These are phyloP conservation scores for Drosophila nr. perissopoda DNA, from an alignment of 2,888 invertebrate species.

Conservation along the genomic window DNA sequence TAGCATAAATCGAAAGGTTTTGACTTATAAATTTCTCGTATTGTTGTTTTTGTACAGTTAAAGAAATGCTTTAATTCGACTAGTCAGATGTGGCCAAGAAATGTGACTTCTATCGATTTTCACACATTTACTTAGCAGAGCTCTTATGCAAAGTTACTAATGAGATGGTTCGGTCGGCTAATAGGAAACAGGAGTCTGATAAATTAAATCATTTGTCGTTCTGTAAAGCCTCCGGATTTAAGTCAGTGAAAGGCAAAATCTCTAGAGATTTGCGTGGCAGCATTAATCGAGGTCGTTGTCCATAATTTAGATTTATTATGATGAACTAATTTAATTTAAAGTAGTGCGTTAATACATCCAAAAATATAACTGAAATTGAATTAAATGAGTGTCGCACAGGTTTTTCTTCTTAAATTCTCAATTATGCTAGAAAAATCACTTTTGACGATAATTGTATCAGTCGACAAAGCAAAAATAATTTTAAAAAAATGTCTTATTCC, in stretches of 20 bases:
- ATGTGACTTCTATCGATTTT: conserved; percentile 1
- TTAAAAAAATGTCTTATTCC: too few relatives aligned
- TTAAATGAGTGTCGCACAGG: not conserved
- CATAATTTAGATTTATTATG: not conserved
- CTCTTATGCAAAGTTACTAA: not conserved
- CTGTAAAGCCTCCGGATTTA: not conserved
- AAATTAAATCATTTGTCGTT: not conserved
- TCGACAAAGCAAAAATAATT: not conserved
- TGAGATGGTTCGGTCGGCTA: not conserved
- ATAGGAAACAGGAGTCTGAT: not conserved
- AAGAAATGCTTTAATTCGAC: not conserved
- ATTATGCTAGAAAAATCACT: not conserved
- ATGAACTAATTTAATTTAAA: not conserved
- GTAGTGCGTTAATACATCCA: not conserved
- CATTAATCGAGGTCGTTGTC: not conserved
- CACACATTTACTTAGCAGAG: not conserved
- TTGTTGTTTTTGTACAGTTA: not conserved
- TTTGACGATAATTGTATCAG: not conserved
- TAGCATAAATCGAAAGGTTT: not conserved
- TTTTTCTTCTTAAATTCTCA: not conserved
- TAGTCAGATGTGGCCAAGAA: not conserved
- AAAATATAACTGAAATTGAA: not conserved
- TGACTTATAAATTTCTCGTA: not conserved
- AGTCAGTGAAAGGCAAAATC: not conserved
- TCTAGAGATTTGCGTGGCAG: not conserved